Evolutionary conservation across 2,797 vertebrate genomes (phyloP).

Genomic region (Helicolenus hilgendorfi): DNA sequence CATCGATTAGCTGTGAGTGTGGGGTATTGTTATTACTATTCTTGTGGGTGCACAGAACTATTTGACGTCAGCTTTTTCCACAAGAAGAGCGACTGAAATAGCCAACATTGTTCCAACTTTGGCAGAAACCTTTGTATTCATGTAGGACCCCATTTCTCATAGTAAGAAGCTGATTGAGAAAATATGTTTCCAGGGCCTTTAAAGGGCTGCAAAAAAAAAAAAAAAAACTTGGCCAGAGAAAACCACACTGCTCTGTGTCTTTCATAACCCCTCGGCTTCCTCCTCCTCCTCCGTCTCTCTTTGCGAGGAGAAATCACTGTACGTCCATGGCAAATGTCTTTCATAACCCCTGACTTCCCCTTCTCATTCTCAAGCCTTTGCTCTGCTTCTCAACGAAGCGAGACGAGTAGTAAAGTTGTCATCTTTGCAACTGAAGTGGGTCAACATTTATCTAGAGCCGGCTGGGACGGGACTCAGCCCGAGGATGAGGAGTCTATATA

Average conservation of each 20-base stretch:
- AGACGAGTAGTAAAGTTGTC: slow-evolving; percentile 65
- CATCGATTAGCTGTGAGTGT: neutral
- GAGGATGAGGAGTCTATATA: slow-evolving; percentile 4
- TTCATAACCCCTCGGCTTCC: slow-evolving; percentile 14
- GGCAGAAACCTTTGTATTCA: neutral
- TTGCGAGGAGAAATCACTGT: slow-evolving; percentile 1
- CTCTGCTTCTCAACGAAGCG: slow-evolving; percentile 5
- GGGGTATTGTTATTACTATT: neutral
- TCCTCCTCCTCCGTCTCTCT: slow-evolving; percentile 4
- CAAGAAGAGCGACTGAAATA: neutral
- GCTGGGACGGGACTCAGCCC: slow-evolving; percentile 32
- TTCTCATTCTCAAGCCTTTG: neutral
- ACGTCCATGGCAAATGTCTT: slow-evolving; percentile 31
- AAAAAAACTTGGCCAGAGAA: neutral
- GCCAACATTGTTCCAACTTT: neutral
- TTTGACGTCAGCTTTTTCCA: neutral
- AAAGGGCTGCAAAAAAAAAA: neutral
- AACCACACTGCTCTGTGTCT: slow-evolving; percentile 12
- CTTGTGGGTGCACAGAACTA: neutral
- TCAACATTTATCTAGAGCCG: slow-evolving; percentile 66
- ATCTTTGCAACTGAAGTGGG: slow-evolving; percentile 67
- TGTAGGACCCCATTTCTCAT: neutral
- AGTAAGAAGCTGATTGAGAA: slow-evolving; percentile 15
- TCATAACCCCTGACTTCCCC: slow-evolving; percentile 43
- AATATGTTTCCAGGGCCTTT: slow-evolving; percentile 12